Conservation (phyloP, 2,888 invertebrate species). For the Pandemis heparana region DNA sequence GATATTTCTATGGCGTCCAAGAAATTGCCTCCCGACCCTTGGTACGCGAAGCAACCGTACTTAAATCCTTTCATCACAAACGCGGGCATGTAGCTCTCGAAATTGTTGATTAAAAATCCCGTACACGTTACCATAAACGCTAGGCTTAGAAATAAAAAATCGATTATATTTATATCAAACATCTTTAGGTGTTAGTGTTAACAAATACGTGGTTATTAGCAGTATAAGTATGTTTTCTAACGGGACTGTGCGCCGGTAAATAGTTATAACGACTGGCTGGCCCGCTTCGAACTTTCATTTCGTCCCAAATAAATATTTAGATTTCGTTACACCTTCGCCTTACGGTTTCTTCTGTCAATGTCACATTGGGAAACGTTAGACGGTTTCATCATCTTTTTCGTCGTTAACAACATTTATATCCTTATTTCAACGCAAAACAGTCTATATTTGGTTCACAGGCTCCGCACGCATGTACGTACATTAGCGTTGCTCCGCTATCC, state of each 20-base stretch:
- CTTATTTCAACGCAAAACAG: background rate
- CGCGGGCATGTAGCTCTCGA: constrained; percentile 88
- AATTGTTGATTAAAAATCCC: constrained; percentile 87
- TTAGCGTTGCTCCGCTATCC: background rate
- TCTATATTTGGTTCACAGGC: background rate
- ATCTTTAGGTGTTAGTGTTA: constrained; percentile 46
- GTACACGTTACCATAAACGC: constrained; percentile 80
- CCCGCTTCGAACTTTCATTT: constrained; percentile 43
- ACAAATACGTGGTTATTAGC: background rate
- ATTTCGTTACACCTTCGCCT: background rate
- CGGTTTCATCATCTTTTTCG: background rate
- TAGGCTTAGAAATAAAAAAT: constrained; percentile 74
- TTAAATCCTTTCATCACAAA: constrained; percentile 88
- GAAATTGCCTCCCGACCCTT: constrained; percentile 77
- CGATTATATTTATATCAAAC: constrained; percentile 76
- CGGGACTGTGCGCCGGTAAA: constrained; percentile 4
- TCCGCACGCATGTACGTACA: background rate
- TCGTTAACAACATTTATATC: background rate
- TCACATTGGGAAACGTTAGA: background rate
- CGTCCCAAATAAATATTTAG: constrained; percentile 3
- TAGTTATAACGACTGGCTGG: background rate
- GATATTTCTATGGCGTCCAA: constrained; percentile 88
- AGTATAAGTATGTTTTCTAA: constrained; percentile 9
- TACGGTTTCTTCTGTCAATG: constrained; percentile 12
- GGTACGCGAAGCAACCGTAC: constrained; percentile 90